Evolutionary conservation across 2,797 vertebrate species (phyloP).

Genomic region (Pipistrellus nathusii): DNA sequence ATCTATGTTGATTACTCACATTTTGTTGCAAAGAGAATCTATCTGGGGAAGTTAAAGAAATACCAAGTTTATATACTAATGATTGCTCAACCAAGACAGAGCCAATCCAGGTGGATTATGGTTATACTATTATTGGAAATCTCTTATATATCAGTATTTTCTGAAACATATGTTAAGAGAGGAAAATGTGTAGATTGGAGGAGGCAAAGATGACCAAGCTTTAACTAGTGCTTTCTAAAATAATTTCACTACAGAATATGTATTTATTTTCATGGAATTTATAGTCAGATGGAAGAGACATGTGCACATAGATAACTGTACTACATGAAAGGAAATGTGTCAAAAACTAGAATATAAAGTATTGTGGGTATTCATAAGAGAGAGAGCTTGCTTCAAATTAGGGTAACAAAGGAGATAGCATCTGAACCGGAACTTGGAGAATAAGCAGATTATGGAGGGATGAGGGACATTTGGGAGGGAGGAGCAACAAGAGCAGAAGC

Average conservation of each 20-base stretch:
- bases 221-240: too few relatives aligned
- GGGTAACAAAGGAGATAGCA: background rate
- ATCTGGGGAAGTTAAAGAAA: background rate
- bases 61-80: background rate
- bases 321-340: background rate
- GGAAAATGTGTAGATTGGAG: background rate
- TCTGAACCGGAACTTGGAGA: background rate
- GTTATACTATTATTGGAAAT: background rate
- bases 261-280: background rate
- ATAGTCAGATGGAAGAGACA: background rate
- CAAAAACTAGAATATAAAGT: background rate
- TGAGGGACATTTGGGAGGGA: background rate
- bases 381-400: background rate
- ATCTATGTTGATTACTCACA: background rate
- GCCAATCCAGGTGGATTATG: background rate
- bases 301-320: background rate
- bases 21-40: background rate
- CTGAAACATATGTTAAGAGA: background rate
- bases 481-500: background rate
- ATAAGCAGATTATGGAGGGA: background rate
- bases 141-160: background rate
- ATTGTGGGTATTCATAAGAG: background rate
- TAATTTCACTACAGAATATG: too few relatives aligned
- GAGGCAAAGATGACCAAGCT: background rate
- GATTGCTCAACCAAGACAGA: background rate